phyloP scores from a whole-genome alignment of 2,797 vertebrate species.

The Lacerta bilineata region DNA sequence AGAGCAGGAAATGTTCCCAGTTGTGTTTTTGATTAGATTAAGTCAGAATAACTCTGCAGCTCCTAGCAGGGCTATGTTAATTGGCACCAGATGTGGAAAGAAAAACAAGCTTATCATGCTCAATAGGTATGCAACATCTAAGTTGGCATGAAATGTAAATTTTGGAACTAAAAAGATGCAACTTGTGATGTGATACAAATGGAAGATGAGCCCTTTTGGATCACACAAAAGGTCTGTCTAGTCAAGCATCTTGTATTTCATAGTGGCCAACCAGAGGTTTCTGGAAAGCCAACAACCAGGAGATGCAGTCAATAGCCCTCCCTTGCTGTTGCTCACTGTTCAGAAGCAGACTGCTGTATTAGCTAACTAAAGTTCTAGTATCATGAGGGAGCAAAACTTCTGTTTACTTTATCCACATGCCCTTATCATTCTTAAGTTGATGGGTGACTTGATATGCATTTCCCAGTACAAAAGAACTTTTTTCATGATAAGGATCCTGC shows the following conservation, averaged over 20 bases:
- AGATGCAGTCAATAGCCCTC: background rate
- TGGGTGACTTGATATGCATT: no score
- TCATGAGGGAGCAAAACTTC: background rate
- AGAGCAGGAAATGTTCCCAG: background rate
- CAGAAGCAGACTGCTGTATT: background rate
- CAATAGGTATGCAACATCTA: conserved; percentile 2
- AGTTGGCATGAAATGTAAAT: background rate
- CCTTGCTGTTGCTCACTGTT: background rate
- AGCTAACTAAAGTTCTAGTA: background rate
- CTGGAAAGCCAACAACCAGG: background rate
- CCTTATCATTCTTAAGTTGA: no score
- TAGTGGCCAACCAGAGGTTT: background rate
- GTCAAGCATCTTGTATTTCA: background rate
- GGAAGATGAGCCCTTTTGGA: background rate
- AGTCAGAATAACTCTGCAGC: background rate
- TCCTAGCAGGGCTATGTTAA: conserved; percentile 27
- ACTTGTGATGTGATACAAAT: background rate
- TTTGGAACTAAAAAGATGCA: background rate
- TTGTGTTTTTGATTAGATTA: background rate
- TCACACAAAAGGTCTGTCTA: background rate
- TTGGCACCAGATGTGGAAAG: background rate
- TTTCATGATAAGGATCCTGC: no score
- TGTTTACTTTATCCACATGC: background rate
- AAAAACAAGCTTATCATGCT: background rate
- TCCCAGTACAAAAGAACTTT: no score